Percentiles rank a stretch among this genome's conserved stretches.
These are phyloP conservation scores for Sorex araneus DNA, from an alignment of 2,113 vertebrate genomes.

Conservation along the genomic window DNA sequence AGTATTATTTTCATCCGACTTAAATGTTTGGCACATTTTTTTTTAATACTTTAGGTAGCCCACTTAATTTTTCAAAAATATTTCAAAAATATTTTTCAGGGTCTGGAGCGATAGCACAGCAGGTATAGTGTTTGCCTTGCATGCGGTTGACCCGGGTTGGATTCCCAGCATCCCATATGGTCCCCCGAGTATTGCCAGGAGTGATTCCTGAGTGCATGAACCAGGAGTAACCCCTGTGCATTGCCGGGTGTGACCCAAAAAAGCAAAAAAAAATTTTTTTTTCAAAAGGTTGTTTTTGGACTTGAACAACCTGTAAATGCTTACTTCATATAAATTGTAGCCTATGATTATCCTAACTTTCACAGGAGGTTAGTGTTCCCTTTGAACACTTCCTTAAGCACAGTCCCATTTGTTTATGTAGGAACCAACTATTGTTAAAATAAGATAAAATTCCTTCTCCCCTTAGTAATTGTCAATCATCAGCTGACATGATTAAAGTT, in stretches of 20 bases:
- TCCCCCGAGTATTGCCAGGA: too few species aligned
- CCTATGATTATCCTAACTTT: slow-evolving; percentile 48
- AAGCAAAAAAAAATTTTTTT: too few species aligned
- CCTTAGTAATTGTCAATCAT: slow-evolving; percentile 10
- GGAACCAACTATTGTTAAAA: slow-evolving; percentile 29
- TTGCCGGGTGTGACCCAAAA: too few species aligned
- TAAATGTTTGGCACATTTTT: not conserved
- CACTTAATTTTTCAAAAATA: not conserved
- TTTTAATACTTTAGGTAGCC: not conserved
- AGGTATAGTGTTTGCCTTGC: too few species aligned
- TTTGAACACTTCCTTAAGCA: not conserved
- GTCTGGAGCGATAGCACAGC: too few species aligned
- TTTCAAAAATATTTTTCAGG: not conserved
- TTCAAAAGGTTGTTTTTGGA: not conserved
- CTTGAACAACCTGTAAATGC: not conserved
- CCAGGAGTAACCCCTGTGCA: too few species aligned
- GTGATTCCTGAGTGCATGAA: too few species aligned
- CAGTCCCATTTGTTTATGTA: not conserved
- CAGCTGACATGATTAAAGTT: not conserved
- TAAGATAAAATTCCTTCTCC: not conserved
- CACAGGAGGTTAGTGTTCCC: not conserved
- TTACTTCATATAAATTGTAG: slow-evolving; percentile 33
- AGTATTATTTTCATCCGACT: not conserved
- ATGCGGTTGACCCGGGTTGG: too few species aligned
- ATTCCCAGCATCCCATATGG: too few species aligned